Evolutionary conservation across 2,797 vertebrate genomes (phyloP).

Genomic region (Acrocephalus scirpaceus): DNA sequence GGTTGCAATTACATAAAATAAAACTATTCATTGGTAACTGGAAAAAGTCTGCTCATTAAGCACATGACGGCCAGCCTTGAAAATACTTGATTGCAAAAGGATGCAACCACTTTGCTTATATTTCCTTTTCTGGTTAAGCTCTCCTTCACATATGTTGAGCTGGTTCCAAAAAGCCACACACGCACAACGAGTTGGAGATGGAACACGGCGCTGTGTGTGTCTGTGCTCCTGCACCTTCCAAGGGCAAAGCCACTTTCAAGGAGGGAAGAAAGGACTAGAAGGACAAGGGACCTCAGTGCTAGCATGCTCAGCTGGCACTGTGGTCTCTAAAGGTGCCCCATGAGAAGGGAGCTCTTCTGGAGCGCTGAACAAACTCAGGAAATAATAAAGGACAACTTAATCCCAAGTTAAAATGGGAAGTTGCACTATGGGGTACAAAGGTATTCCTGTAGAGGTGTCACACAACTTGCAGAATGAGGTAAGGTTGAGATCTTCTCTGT

Average conservation of each 20-base stretch:
- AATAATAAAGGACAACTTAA: neutral
- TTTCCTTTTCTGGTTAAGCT: constrained; percentile 84
- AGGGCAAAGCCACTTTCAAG: neutral
- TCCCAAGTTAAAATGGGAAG: neutral
- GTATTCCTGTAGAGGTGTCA: neutral
- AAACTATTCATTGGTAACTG: constrained; percentile 76
- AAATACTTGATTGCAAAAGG: constrained; percentile 87
- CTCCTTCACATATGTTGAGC: constrained; percentile 37
- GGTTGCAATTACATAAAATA: constrained; percentile 88
- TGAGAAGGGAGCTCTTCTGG: neutral
- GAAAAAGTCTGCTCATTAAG: constrained; percentile 78
- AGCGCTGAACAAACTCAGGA: neutral
- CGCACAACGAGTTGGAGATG: neutral
- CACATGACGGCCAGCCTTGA: constrained; percentile 79
- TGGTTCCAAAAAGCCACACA: constrained; percentile 47
- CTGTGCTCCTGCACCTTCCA: neutral
- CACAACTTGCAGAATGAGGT: neutral
- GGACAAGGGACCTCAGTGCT: neutral
- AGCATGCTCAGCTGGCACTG: neutral
- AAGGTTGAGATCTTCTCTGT: neutral
- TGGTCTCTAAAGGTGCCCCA: neutral
- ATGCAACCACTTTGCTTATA: constrained; percentile 87
- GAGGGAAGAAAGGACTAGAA: neutral
- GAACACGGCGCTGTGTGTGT: neutral
- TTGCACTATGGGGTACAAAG: neutral